phyloP scores from a whole-genome alignment of 2,888 invertebrate genomes.

The Cosmia pyralina region DNA sequence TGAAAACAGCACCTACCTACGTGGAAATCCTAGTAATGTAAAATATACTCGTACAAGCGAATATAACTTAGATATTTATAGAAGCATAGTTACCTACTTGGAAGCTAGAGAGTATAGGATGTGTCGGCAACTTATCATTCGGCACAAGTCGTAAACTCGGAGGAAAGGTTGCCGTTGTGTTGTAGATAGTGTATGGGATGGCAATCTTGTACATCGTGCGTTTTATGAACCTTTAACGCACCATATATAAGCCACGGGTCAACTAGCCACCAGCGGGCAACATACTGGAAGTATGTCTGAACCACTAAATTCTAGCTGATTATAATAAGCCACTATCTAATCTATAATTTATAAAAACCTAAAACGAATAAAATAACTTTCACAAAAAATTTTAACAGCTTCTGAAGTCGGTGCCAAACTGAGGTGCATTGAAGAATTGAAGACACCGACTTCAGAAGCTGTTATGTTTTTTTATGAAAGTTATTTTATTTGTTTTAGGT shows the following conservation, averaged over 20 bases:
- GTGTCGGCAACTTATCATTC: slow-evolving; percentile 61
- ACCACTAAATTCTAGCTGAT: not conserved
- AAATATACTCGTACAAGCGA: slow-evolving; percentile 27
- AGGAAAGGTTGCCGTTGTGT: slow-evolving; percentile 55
- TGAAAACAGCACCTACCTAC: slow-evolving; percentile 39
- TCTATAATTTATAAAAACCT: too few relatives aligned
- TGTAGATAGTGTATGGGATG: slow-evolving; percentile 45
- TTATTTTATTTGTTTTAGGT: too few relatives aligned
- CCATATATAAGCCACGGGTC: slow-evolving; percentile 23
- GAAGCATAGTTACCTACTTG: slow-evolving; percentile 12
- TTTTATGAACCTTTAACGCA: slow-evolving; percentile 50
- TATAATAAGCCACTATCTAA: not conserved
- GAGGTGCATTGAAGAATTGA: too few relatives aligned
- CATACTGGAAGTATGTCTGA: not conserved
- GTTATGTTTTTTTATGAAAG: too few relatives aligned
- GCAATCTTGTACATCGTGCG: slow-evolving; percentile 48
- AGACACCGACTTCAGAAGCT: too few relatives aligned
- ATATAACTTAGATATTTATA: slow-evolving; percentile 15
- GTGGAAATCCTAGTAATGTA: slow-evolving; percentile 33
- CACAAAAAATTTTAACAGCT: too few relatives aligned
- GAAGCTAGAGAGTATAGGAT: slow-evolving; percentile 28
- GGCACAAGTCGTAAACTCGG: slow-evolving; percentile 50
- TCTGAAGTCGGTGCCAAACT: too few relatives aligned
- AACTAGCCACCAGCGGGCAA: not conserved
- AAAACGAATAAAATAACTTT: too few relatives aligned